Evolutionary conservation across 1,140 invertebrate genomes (phyloP), one percentile per base, ranked within the genome.

Genomic region (Hormaphis cornu): DNA sequence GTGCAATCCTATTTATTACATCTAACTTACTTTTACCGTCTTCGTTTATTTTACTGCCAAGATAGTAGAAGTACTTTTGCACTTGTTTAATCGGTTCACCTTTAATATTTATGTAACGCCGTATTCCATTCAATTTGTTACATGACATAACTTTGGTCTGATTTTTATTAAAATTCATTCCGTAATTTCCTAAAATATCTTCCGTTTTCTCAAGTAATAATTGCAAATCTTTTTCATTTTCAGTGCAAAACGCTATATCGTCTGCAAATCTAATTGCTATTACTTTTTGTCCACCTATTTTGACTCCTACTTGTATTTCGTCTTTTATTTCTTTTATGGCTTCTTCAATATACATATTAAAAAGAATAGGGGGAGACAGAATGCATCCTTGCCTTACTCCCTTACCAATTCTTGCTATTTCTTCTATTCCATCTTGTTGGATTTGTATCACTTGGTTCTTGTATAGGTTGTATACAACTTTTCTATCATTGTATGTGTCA

Each of bases 311-410:
- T 46, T 16, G 42, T 46, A 46, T 46, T 46, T 46, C 42, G 4
- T 46, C 56, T 28, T 48, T 46, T 63, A 48, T 37, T 52, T 50
- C 28, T 61, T 22, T 46, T 37, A 42, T 61, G 28, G 42, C 54
- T 33, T 71, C 54, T 37, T 53, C 48, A 44, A 69, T 69, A 26
- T 77, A 78, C n/a, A 77, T 66, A 71, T 77, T 76, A 69, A 78
- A 77, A 12, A 78, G 73, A 12, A 77, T 69, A 16, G 75, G 75
- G 24, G n/a, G n/a, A n/a, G 73, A 75, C 53, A 75, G 35, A 26
- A 75, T 70, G 46, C 75, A 77, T 52, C 76, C 76, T 63, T 77
- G 76, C 22, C 75, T 70, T 18, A 76, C 75, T n/a, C 74, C 75
- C 58, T 72, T 71, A 22, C 28, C 46, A 52, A 69, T 69, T 26